These are phyloP conservation scores for Delichon dasypus DNA, from an alignment of 2,797 vertebrate species.

Conservation along the genomic window DNA sequence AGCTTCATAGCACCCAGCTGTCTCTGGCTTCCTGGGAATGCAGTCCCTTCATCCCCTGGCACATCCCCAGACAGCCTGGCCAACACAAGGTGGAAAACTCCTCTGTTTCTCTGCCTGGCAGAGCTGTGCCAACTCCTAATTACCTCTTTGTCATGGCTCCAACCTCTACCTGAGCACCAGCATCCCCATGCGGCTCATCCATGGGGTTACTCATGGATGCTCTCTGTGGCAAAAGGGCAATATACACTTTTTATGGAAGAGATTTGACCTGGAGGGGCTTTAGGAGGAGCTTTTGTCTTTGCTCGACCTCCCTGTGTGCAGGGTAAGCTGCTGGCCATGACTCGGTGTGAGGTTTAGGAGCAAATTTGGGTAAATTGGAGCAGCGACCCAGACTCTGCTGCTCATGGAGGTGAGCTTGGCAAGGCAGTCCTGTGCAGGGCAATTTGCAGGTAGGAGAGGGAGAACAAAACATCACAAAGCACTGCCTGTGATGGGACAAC, in stretches of 20 bases:
- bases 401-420: background rate
- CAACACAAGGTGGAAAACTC: background rate
- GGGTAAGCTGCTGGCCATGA: background rate
- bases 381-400: background rate
- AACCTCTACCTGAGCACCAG: background rate
- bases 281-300: background rate
- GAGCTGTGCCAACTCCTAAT: background rate
- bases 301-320: background rate
- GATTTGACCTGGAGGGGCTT: background rate
- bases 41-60: background rate
- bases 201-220: background rate
- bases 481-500: background rate
- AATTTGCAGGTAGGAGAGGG: background rate
- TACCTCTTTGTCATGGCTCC: background rate
- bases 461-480: background rate
- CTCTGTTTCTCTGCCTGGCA: background rate
- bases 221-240: background rate
- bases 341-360: background rate
- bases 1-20: background rate
- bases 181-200: background rate
- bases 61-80: background rate
- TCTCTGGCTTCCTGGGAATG: background rate
- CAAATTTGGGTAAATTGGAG: background rate
- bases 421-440: background rate
- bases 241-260: background rate